Evolutionary conservation across 2,797 vertebrate species (phyloP).

Genomic region (Pseudomugil tenellus): DNA sequence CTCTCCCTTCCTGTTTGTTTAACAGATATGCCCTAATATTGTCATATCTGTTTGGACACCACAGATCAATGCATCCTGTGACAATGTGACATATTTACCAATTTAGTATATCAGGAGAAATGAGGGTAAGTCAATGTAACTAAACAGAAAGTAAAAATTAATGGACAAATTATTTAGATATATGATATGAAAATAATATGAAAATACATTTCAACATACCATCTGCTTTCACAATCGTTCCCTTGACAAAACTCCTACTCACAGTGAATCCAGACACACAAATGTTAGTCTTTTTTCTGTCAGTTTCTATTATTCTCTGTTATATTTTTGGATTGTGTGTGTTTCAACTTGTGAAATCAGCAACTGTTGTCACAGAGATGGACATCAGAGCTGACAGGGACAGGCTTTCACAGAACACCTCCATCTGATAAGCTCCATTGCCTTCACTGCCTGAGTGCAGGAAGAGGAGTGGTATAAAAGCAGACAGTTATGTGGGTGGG

Average conservation of each 20-base stretch:
- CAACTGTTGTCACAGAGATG: slow-evolving; percentile 54
- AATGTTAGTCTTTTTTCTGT: slow-evolving; percentile 32
- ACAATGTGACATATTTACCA: not conserved
- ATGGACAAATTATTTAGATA: slow-evolving; percentile 59
- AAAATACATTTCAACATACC: slow-evolving; percentile 61
- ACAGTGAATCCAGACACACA: slow-evolving; percentile 40
- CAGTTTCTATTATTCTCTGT: slow-evolving; percentile 22
- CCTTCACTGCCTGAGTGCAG: slow-evolving; percentile 25
- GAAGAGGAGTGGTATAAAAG: slow-evolving; percentile 26
- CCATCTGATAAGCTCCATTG: slow-evolving; percentile 60
- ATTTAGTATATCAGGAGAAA: not conserved
- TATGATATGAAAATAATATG: slow-evolving; percentile 63
- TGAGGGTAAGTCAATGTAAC: slow-evolving; percentile 2
- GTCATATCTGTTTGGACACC: not conserved
- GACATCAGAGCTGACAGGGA: slow-evolving; percentile 59
- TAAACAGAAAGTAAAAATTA: slow-evolving; percentile 23
- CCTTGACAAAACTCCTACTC: slow-evolving; percentile 62
- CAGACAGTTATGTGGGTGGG: slow-evolving; percentile 7
- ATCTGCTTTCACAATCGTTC: slow-evolving; percentile 67
- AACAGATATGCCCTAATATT: not conserved
- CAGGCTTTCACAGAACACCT: slow-evolving; percentile 54
- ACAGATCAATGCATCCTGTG: not conserved
- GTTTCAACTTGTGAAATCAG: slow-evolving; percentile 49
- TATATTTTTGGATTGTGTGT: slow-evolving; percentile 50
- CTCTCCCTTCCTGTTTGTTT: not conserved